Evolutionary conservation across 2,797 vertebrate species (phyloP), one percentile per base, ranked within the genome.

Genomic region (Oreortyx pictus): DNA sequence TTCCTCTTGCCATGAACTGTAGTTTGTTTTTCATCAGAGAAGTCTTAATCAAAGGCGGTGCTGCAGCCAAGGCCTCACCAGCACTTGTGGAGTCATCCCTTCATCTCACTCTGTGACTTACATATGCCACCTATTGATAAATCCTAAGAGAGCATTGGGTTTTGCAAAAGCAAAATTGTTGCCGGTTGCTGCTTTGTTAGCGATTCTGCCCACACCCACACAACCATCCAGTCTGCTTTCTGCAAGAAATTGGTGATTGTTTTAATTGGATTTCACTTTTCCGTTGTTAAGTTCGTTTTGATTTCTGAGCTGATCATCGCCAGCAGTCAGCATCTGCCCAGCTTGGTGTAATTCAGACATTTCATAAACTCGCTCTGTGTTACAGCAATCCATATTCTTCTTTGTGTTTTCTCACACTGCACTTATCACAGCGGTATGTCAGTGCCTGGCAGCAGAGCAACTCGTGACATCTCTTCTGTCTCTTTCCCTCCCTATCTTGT

Each of bases 121-220:
- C 96, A 96, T 72, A 73, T 96, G 95, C 95, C 94, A 96, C 95
- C 95, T 95, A 95, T 96, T 96, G 92, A 96, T 96, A 96, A 93
- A 89, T 91, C 92, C 95, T 95, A 89, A 93, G 95, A 96, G 94
- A 95, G 94, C 95, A 94, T 11, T 67, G 78, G 60, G 64, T 79
- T 86, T 71, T 12, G 2, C 77, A 89, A 65, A 39, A 82, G 73
- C 44, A 15, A 12, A 29, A 16, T 9, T 35, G 5, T 37, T 24
- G n/a, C 13, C 62, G 8, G 0, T 25, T 74, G 81, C 44, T 49
- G 1, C 43, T 77, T 62, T 33, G 41, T 50, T 31, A 39, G 54
- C 2, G 37, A 33, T 37, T 41, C 43, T 57, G 62, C 70, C 16
- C 54, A 29, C 59, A 7, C 22, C 31, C 13, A 25, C 18, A 7